Evolutionary conservation across 2,797 vertebrate species (phyloP).

Genomic region (Enteromius mattozi): DNA sequence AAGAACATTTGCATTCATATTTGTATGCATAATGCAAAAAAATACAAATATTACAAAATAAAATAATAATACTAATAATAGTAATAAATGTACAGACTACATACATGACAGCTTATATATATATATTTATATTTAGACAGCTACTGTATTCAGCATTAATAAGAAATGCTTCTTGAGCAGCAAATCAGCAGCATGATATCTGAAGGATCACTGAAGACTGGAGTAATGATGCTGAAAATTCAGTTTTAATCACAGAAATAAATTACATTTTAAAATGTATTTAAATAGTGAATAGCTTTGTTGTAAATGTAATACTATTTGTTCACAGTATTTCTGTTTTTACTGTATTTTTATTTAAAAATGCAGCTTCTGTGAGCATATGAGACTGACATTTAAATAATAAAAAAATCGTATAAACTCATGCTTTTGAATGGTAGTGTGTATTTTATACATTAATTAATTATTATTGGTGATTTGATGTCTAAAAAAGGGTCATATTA

Average conservation of each 20-base stretch:
- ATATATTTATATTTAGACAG: not conserved
- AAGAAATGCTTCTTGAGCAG: not conserved
- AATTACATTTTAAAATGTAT: not conserved
- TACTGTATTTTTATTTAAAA: not conserved
- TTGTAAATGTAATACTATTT: not conserved
- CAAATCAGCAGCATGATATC: not conserved
- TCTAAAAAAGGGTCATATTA: not conserved
- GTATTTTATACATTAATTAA: not conserved
- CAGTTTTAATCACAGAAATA: not conserved
- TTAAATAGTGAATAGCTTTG: not conserved
- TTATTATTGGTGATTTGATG: not conserved
- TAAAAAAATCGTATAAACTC: not conserved
- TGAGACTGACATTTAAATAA: not conserved
- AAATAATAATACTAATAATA: not conserved
- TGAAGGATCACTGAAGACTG: not conserved
- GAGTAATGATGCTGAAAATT: not conserved
- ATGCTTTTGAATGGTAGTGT: not conserved
- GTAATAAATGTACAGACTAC: not conserved
- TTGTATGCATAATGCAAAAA: not conserved
- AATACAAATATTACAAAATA: not conserved
- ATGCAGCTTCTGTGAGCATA: not conserved
- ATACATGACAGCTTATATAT: not conserved
- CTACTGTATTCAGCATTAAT: not conserved
- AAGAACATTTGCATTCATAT: not conserved
- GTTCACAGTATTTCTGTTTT: not conserved